Percentiles rank a stretch among this genome's conserved stretches.
Evolutionary conservation across 2,888 invertebrate species (phyloP).

Genomic region (Lepas anatifera): DNA sequence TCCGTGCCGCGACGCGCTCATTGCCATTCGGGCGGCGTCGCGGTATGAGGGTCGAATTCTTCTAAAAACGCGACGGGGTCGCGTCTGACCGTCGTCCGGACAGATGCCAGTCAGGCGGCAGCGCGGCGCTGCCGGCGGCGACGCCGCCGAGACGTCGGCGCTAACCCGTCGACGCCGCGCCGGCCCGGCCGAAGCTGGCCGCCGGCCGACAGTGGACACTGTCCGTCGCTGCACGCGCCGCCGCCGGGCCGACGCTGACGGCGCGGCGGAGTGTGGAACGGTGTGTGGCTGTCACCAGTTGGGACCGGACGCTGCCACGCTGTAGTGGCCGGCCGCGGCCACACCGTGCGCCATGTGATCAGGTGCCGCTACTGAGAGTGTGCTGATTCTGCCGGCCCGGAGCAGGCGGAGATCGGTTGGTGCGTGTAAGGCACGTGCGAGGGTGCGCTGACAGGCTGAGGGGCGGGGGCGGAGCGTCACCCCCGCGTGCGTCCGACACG

Average conservation of each 20-base stretch:
- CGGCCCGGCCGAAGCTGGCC: neutral
- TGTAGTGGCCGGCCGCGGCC: neutral
- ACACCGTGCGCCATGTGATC: too few relatives aligned
- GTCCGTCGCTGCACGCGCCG: neutral
- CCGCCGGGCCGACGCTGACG: neutral
- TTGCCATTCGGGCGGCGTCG: neutral
- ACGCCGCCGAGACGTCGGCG: neutral
- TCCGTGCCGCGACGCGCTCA: constrained; percentile 3
- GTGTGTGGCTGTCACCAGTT: neutral
- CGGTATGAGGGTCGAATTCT: constrained; percentile 9
- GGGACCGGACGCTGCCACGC: neutral
- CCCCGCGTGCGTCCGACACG: too few relatives aligned
- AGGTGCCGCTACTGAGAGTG: too few relatives aligned
- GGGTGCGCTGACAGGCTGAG: too few relatives aligned
- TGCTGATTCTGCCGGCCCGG: too few relatives aligned
- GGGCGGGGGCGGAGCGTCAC: too few relatives aligned
- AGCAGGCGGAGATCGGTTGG: too few relatives aligned
- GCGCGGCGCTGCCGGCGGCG: neutral
- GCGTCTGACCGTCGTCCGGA: neutral
- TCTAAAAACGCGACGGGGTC: constrained; percentile 1
- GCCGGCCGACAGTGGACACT: too few relatives aligned
- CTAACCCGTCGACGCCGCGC: neutral
- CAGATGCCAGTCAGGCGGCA: neutral
- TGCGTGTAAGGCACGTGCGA: too few relatives aligned
- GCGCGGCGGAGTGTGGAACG: neutral